Conservation (phyloP, 2,888 invertebrate species). For the Julus scandinavius region DNA sequence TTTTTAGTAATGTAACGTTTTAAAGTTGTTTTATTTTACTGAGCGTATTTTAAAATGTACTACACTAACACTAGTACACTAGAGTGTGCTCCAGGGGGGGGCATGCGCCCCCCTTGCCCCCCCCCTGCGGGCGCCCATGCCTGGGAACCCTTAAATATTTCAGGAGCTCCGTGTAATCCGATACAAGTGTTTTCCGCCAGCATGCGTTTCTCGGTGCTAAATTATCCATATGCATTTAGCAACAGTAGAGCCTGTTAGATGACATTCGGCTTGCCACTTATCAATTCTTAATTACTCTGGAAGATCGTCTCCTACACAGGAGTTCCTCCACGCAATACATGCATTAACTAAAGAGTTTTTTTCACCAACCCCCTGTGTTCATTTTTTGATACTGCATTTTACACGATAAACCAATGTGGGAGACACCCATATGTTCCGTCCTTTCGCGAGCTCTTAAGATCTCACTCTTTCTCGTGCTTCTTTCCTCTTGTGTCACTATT, state of each 20-base stretch:
- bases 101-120: too few relatives aligned
- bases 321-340: background rate
- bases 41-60: too few relatives aligned
- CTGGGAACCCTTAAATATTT: constrained; percentile 24
- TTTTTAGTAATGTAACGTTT: too few relatives aligned
- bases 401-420: background rate
- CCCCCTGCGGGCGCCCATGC: too few relatives aligned
- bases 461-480: background rate
- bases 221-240: constrained; percentile 21
- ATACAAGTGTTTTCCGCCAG: constrained; percentile 5
- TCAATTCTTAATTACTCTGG: constrained; percentile 14
- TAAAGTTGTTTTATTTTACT: too few relatives aligned
- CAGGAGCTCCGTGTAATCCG: constrained; percentile 8
- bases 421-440: background rate
- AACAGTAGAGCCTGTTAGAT: background rate
- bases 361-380: background rate
- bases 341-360: background rate
- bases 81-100: too few relatives aligned
- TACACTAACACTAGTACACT: too few relatives aligned
- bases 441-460: background rate
- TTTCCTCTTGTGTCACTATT: background rate
- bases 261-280: background rate
- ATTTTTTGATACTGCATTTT: background rate
- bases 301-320: background rate
- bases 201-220: background rate